Base-by-base conservation (phyloP, 2,113 vertebrate genomes). In the Chascanopsetta lugubris region DNA sequence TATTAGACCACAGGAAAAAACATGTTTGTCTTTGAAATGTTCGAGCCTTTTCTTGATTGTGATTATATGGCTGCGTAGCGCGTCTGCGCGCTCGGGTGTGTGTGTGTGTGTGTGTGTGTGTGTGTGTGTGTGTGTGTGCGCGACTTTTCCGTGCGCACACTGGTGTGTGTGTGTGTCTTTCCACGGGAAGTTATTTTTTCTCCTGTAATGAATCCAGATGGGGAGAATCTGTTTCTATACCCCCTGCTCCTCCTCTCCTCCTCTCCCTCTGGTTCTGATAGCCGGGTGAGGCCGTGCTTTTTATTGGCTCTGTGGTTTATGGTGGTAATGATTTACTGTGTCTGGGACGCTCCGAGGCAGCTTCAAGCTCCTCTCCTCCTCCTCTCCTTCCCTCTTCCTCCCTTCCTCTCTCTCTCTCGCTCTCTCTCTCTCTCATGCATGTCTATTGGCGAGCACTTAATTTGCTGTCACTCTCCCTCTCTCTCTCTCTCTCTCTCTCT, bases 1-100 rank as follows among this genome's bases (percentile, higher is more conserved):
- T 93, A 93, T 93, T 92, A 93, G 91, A 93, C 93, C 92, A 91
- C 91, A 89, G 91, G 93, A 93, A 92, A 93, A 92, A 93, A 92
- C 90, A 92, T 91, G 91, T 93, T 93, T 89, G 91, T 92, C 88
- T 93, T 93, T 93, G 86, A 92, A 92, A 93, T 91, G 89, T 92
- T 90, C 78, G 58, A 87, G 88, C 87, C 82, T 91, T 36, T 78
- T 85, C 84, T 86, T 90, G 81, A 91, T 90, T 88, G 77, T 86
- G 88, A 91, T 90, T 88, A 89, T 90, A 84, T 65, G 79, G 81
- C 80, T 67, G 59, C 58, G 62, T 53, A 57, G 72, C 74, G 79
- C 27, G 63, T 62, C n/a, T 82, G 36, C 65, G 64, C 56, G 61
- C 67, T 62, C 30, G 57, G 46, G 43, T 56, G 36, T 68, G 64